Percentiles rank a stretch among this genome's conserved stretches.
Conservation (phyloP, 2,797 vertebrate genomes). For the Bufotes viridis region DNA sequence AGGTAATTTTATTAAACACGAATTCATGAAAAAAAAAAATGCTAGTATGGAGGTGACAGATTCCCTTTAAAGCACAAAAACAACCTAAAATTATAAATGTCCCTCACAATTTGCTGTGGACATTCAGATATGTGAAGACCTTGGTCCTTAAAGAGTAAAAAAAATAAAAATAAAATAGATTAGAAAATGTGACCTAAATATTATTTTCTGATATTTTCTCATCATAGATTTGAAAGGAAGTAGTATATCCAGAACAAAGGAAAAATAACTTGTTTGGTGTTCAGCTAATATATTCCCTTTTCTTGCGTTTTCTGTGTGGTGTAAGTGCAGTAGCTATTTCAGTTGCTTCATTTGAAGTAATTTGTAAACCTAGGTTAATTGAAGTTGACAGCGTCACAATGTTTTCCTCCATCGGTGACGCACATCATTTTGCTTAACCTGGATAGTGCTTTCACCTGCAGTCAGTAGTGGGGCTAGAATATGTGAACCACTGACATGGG, state of each 20-base stretch:
- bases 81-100: no score
- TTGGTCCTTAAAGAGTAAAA: no score
- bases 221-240: background rate
- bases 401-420: constrained; percentile 69
- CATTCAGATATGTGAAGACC: no score
- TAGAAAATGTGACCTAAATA: no score
- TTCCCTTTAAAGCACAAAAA: no score
- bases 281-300: background rate
- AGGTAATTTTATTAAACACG: no score
- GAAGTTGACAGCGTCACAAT: constrained; percentile 66
- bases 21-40: no score
- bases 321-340: constrained; percentile 69
- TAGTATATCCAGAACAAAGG: background rate
- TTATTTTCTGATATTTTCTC: no score
- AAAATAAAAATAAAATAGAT: no score
- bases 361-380: constrained; percentile 78
- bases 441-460: constrained; percentile 66
- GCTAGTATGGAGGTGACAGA: no score
- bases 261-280: background rate
- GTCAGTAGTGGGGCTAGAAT: constrained; percentile 49
- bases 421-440: constrained; percentile 62
- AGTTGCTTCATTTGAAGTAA: constrained; percentile 66
- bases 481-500: constrained; percentile 58
- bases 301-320: constrained; percentile 63
- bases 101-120: no score